These are phyloP conservation scores for Alces alces DNA, from an alignment of 2,113 vertebrate species.

Conservation along the genomic window DNA sequence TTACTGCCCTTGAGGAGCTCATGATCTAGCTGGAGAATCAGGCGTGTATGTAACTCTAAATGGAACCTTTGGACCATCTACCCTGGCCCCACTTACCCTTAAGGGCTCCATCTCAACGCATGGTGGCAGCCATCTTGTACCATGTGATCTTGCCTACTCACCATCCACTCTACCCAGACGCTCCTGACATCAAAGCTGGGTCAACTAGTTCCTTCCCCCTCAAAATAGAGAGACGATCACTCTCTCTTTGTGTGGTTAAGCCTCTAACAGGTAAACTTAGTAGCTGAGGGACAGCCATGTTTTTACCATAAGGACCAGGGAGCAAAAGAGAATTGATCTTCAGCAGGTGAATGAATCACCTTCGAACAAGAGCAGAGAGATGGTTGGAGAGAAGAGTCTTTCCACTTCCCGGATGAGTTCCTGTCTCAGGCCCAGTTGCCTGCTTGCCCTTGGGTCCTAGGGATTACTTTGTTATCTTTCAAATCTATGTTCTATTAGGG, in stretches of 20 bases:
- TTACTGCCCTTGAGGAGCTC: background rate
- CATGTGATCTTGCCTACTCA: background rate
- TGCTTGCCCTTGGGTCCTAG: background rate
- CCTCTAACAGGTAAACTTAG: background rate
- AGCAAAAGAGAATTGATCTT: background rate
- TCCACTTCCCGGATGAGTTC: background rate
- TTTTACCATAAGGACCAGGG: background rate
- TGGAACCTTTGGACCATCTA: background rate
- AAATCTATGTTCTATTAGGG: background rate
- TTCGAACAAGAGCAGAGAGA: background rate
- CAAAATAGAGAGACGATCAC: background rate
- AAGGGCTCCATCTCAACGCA: background rate
- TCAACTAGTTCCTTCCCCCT: background rate
- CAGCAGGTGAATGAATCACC: background rate
- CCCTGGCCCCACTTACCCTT: background rate
- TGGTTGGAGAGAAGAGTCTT: background rate
- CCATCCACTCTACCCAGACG: background rate
- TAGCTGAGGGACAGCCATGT: background rate
- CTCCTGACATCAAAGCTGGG: background rate
- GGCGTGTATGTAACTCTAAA: background rate
- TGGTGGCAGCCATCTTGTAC: background rate
- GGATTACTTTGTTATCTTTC: background rate
- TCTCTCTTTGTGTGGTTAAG: background rate
- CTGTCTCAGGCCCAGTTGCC: background rate
- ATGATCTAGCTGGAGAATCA: background rate